Percentiles rank a stretch among this genome's conserved stretches.
Conservation (phyloP, 2,113 vertebrate genomes). For the Gobio gobio region DNA sequence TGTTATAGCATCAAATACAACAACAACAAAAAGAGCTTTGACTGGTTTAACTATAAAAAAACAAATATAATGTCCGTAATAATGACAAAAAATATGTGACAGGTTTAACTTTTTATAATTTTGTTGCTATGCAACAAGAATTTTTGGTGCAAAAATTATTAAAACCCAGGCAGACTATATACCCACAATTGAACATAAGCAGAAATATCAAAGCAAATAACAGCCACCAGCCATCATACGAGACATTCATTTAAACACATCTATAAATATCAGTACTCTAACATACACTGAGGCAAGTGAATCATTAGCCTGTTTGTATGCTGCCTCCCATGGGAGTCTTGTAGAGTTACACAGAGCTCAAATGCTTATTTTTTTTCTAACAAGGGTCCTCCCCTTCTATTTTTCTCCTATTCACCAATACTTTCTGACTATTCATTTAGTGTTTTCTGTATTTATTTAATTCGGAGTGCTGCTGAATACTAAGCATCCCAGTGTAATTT, state of each 20-base stretch:
- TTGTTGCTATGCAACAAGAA: background rate
- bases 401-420: background rate
- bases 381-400: background rate
- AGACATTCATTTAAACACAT: background rate
- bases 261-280: conserved; percentile 13
- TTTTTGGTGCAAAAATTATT: background rate
- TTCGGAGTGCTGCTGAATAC: conserved; percentile 82
- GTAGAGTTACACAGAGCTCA: background rate
- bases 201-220: background rate
- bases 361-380: background rate
- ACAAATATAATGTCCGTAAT: no score
- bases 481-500: conserved; percentile 88
- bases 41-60: no score
- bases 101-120: background rate
- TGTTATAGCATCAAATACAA: no score
- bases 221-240: background rate
- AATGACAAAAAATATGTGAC: no score
- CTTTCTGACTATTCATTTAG: background rate
- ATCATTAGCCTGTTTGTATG: background rate
- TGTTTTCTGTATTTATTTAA: conserved; percentile 62
- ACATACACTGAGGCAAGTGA: background rate
- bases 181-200: background rate
- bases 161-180: background rate
- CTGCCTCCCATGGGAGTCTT: background rate
- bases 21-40: no score